Percentiles rank a stretch among this genome's conserved stretches.
Evolutionary conservation across 2,797 vertebrate genomes (phyloP).

Genomic region (Lophotriccus pileatus): DNA sequence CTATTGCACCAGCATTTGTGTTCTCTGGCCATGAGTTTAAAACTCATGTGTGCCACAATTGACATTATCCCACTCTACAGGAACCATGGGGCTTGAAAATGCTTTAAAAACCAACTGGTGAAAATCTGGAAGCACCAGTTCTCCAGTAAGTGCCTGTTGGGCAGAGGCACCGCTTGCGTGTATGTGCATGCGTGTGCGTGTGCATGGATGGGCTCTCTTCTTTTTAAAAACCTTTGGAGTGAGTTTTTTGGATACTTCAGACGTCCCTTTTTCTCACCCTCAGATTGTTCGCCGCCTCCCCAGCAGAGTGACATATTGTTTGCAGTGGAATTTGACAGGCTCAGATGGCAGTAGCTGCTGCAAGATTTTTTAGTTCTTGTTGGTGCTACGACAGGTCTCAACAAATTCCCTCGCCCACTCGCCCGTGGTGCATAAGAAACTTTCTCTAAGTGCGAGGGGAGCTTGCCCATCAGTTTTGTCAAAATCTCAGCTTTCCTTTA

Average conservation of each 20-base stretch:
- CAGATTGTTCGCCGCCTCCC: slow-evolving; percentile 62
- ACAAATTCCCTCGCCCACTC: slow-evolving; percentile 70
- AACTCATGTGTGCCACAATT: slow-evolving; percentile 30
- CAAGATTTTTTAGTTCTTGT: slow-evolving; percentile 71
- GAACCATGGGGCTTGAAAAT: slow-evolving; percentile 4
- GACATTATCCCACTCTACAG: background rate
- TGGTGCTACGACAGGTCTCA: slow-evolving; percentile 71
- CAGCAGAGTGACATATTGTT: slow-evolving; percentile 72
- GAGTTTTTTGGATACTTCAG: slow-evolving; percentile 67
- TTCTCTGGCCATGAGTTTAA: slow-evolving; percentile 2
- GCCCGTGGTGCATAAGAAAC: slow-evolving; percentile 60
- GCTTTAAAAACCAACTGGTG: slow-evolving; percentile 39
- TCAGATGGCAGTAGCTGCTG: slow-evolving; percentile 70
- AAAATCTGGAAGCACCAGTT: slow-evolving; percentile 33
- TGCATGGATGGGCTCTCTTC: slow-evolving; percentile 34
- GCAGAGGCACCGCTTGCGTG: background rate
- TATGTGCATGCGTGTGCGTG: background rate
- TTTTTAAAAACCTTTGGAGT: slow-evolving; percentile 48
- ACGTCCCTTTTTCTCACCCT: slow-evolving; percentile 63
- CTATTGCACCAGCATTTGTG: background rate
- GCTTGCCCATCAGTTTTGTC: slow-evolving; percentile 60
- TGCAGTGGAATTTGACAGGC: slow-evolving; percentile 71
- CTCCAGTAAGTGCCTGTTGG: background rate
- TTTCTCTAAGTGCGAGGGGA: slow-evolving; percentile 30
- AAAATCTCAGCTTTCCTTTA: slow-evolving; percentile 53